These are phyloP conservation scores for Argentina silus DNA, from an alignment of 2,797 vertebrate species.

Conservation along the genomic window DNA sequence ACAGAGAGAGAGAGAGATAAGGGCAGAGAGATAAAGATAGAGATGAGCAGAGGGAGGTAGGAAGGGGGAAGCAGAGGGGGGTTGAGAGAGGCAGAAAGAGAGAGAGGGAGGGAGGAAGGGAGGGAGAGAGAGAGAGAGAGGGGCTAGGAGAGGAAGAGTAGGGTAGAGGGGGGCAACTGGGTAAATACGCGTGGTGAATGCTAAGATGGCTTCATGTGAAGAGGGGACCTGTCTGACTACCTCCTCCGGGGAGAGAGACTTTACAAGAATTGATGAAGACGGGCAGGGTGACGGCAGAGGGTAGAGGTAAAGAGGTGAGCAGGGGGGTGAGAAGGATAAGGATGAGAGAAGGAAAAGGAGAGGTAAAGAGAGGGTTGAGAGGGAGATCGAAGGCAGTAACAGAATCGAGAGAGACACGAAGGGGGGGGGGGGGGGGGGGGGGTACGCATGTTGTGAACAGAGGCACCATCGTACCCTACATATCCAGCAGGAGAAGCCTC, in stretches of 20 bases:
- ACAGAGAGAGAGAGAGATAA: conserved; percentile 22
- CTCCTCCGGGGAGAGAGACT: neutral
- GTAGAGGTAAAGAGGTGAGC: neutral
- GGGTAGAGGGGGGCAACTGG: no score
- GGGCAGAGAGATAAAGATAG: conserved; percentile 63
- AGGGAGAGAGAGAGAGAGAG: no score
- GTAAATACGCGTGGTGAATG: conserved; percentile 3
- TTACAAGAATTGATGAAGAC: neutral
- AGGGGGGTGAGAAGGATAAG: conserved; percentile 1
- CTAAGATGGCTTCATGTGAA: neutral
- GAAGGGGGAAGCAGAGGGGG: no score
- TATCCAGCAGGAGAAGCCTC: conserved; percentile 43
- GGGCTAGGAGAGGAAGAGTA: no score
- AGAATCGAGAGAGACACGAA: neutral
- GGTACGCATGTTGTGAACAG: conserved; percentile 41
- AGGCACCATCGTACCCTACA: conserved; percentile 36
- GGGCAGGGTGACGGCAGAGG: conserved; percentile 31
- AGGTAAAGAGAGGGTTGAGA: neutral
- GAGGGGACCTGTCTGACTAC: neutral
- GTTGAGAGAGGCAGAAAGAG: no score
- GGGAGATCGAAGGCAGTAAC: neutral
- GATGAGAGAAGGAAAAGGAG: conserved; percentile 32
- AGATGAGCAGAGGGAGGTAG: conserved; percentile 4
- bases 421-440: conserved; percentile 21
- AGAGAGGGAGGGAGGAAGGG: no score